These are phyloP conservation scores for Borostomias antarcticus DNA, from an alignment of 2,797 vertebrate species.

Conservation along the genomic window DNA sequence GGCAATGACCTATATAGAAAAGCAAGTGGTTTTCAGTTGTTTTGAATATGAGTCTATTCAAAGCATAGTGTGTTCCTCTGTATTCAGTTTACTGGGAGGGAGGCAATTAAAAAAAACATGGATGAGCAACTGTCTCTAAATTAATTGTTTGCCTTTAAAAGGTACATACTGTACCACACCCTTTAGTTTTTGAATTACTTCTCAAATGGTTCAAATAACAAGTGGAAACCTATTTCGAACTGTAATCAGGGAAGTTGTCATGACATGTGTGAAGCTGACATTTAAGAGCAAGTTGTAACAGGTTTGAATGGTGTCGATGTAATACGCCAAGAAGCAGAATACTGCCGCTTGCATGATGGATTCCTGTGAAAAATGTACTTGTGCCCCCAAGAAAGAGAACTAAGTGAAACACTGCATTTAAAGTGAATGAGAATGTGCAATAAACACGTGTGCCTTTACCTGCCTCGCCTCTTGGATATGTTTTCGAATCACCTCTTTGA, in stretches of 20 bases:
- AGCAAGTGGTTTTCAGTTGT: background rate
- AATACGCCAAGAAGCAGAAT: constrained; percentile 1
- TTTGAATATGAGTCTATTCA: background rate
- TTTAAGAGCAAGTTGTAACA: constrained; percentile 11
- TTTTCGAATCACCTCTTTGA: constrained; percentile 89
- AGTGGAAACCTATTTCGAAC: background rate
- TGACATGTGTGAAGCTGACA: background rate
- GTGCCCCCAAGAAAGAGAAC: background rate
- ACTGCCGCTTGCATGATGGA: background rate
- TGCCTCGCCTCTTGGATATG: constrained; percentile 86
- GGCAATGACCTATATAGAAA: constrained; percentile 81
- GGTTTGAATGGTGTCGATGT: background rate
- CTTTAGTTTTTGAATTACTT: background rate
- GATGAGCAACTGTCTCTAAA: too few species aligned
- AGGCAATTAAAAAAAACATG: too few species aligned
- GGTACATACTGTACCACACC: background rate
- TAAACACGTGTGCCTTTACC: constrained; percentile 81
- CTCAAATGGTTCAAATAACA: constrained; percentile 2
- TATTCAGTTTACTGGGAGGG: too few species aligned
- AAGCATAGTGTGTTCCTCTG: background rate
- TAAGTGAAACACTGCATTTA: background rate
- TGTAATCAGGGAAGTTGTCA: background rate
- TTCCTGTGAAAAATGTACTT: background rate
- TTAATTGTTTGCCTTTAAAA: background rate
- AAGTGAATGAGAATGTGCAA: too few species aligned